phyloP scores from a whole-genome alignment of 2,797 vertebrate species.

The Mastacembelus armatus region DNA sequence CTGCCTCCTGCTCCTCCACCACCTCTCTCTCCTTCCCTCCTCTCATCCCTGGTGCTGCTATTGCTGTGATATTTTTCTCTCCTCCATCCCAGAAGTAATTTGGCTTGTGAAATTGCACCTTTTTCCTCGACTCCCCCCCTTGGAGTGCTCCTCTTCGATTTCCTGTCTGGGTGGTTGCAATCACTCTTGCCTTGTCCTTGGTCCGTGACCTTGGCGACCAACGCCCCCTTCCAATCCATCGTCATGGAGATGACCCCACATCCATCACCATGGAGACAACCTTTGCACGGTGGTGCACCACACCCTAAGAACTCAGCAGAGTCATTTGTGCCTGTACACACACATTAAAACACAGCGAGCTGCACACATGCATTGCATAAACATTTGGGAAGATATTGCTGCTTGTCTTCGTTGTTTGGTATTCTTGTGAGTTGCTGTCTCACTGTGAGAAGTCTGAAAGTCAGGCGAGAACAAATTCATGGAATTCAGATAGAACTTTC shows the following conservation, averaged over 20 bases:
- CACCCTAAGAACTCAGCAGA: slow-evolving; percentile 56
- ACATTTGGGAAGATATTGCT: slow-evolving; percentile 15
- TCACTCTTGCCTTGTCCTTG: slow-evolving; percentile 84
- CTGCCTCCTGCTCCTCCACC: slow-evolving; percentile 30
- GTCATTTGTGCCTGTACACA: slow-evolving; percentile 25
- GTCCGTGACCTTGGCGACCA: slow-evolving; percentile 78
- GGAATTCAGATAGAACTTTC: slow-evolving; percentile 65
- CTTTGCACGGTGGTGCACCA: slow-evolving; percentile 66
- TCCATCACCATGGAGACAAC: slow-evolving; percentile 83
- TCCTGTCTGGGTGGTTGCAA: slow-evolving; percentile 87
- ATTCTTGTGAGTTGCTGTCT: slow-evolving; percentile 51
- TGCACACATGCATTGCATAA: slow-evolving; percentile 17
- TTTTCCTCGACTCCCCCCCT: slow-evolving; percentile 73
- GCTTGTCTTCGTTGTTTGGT: slow-evolving; percentile 48
- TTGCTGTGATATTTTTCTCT: slow-evolving; percentile 81
- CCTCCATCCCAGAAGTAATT: slow-evolving; percentile 85
- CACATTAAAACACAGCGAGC: not conserved
- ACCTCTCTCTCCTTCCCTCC: slow-evolving; percentile 26
- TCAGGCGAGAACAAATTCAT: slow-evolving; percentile 45
- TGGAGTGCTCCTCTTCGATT: slow-evolving; percentile 85
- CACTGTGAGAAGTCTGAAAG: slow-evolving; percentile 54
- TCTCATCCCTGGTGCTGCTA: slow-evolving; percentile 65
- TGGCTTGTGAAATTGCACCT: slow-evolving; percentile 87
- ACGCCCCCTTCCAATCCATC: slow-evolving; percentile 71
- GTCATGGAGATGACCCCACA: slow-evolving; percentile 80